Evolutionary conservation across 2,797 vertebrate species (phyloP).

Genomic region (Sternotherus odoratus): DNA sequence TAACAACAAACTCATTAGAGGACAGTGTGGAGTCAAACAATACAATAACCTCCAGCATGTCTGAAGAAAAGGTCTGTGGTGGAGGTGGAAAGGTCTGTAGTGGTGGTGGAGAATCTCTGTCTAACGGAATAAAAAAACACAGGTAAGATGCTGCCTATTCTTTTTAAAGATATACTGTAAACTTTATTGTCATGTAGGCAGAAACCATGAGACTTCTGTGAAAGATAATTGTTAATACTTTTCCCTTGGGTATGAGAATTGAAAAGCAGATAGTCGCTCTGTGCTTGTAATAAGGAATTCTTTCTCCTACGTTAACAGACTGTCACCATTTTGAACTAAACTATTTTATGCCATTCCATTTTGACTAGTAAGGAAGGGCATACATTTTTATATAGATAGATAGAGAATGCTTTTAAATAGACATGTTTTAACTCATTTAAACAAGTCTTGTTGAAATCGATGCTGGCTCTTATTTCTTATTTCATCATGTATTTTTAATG

Average conservation of each 20-base stretch:
- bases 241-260: neutral
- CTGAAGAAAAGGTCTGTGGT: slow-evolving; percentile 89
- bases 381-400: neutral
- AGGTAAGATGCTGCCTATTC: slow-evolving; percentile 85
- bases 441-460: slow-evolving; percentile 56
- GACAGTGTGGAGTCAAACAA: slow-evolving; percentile 83
- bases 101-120: slow-evolving; percentile 82
- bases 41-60: slow-evolving; percentile 83
- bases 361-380: neutral
- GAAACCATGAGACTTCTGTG: neutral
- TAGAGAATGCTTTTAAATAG: slow-evolving; percentile 28
- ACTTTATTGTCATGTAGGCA: neutral
- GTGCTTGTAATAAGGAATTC: neutral
- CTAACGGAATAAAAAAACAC: slow-evolving; percentile 94
- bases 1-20: slow-evolving; percentile 85
- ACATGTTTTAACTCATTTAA: slow-evolving; percentile 19
- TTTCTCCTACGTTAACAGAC: neutral
- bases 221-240: neutral
- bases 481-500: slow-evolving; percentile 81
- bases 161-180: neutral
- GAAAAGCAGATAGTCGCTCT: neutral
- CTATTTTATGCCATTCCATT: neutral
- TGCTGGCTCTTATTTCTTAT: slow-evolving; percentile 49
- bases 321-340: neutral
- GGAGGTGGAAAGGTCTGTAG: too few relatives aligned